Base-by-base conservation (phyloP, 2,888 invertebrate species). In the Epirrhoe tristata region DNA sequence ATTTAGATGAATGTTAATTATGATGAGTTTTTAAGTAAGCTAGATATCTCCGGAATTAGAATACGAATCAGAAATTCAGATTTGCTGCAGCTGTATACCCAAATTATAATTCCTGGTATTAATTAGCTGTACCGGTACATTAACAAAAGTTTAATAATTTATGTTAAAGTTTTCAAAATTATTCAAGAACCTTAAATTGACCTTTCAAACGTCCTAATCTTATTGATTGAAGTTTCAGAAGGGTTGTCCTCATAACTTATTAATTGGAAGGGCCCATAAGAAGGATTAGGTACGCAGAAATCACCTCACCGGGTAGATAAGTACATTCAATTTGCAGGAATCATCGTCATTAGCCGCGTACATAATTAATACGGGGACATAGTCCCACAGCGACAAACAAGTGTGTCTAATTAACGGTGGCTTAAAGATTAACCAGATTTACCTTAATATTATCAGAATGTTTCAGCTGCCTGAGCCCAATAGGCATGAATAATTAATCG, bases 1-100 rank as follows among this genome's bases (percentile, higher is more conserved):
- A 89, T 91, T 89, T 88, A 87, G 90, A 92, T 91, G 83, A 88
- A 91, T 89, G 89, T 88, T 91, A 92, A 92, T 91, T 88, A 88
- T 86, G 84, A 87, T 85, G 86, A 89, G 86, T 89, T 88, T 88
- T 87, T 87, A 87, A 86, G 83, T 86, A 84, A 80, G 78, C 80
- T 80, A 81, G 80, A 82, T 83, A 82, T 82, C 77, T 78, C 69
- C 66, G 75, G 77, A 80, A 83, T 83, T 83, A 79, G 78, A 68
- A 61, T 68, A 77, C 75, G 71, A 66, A 69, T 69, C 71, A 67
- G 73, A 80, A 80, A 77, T 78, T 77, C 67, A 75, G 61, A 58
- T 65, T 64, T 61, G 5, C 53, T 54, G 16, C 58, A 62, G 61
- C 54, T 61, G 52, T 5, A 52, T 32, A 34, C n/a, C 14, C 24